phyloP scores from a whole-genome alignment of 2,888 invertebrate species.

The Cephus runcator region DNA sequence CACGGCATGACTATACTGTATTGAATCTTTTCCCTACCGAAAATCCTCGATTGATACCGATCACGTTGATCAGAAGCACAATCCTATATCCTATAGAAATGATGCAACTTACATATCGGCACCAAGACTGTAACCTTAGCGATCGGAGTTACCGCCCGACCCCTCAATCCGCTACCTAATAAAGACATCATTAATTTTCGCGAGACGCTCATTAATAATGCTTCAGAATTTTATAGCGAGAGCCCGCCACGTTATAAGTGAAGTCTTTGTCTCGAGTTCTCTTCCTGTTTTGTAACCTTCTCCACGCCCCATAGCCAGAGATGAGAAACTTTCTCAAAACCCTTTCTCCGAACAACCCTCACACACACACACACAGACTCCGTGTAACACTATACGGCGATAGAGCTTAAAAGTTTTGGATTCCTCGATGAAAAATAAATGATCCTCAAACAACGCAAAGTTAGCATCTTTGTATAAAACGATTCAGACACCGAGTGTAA shows the following conservation, averaged over 20 bases:
- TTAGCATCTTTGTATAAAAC: background rate
- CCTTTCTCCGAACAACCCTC: slow-evolving; percentile 7
- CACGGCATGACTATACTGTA: background rate
- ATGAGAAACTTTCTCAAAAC: slow-evolving; percentile 48
- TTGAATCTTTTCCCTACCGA: background rate
- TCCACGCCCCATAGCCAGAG: slow-evolving; percentile 28
- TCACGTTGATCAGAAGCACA: background rate
- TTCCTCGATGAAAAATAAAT: slow-evolving; percentile 31
- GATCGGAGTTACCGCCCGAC: background rate
- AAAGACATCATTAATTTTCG: slow-evolving; percentile 43
- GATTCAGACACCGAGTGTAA: background rate
- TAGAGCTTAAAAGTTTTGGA: slow-evolving; percentile 30
- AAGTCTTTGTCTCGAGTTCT: slow-evolving; percentile 51
- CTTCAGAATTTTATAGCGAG: slow-evolving; percentile 36
- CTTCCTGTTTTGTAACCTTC: slow-evolving; percentile 21
- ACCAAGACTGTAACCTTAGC: background rate
- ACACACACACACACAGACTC: slow-evolving; percentile 28
- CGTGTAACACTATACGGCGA: slow-evolving; percentile 18
- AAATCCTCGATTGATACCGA: background rate
- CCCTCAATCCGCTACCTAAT: slow-evolving; percentile 7
- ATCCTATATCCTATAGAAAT: background rate
- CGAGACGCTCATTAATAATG: slow-evolving; percentile 50
- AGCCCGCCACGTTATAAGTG: slow-evolving; percentile 37
- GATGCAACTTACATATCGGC: background rate
- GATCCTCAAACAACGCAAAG: background rate